Evolutionary conservation across 2,797 vertebrate genomes (phyloP).

Genomic region (Clarias pachynema): DNA sequence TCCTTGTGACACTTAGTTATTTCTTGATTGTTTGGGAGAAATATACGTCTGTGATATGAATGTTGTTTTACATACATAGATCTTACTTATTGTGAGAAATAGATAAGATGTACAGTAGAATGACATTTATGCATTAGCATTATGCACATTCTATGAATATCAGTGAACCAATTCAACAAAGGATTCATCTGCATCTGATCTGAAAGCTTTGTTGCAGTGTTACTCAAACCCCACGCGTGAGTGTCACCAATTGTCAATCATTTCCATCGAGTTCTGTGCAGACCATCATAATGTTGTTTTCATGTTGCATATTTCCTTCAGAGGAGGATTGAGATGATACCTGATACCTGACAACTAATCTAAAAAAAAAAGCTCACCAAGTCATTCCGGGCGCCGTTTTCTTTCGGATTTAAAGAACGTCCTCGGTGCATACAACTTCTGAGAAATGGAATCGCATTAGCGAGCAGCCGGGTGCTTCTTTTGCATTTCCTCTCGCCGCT

Average conservation of each 20-base stretch:
- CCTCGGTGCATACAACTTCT: conserved; percentile 61
- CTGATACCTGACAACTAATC: background rate
- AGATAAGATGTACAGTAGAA: background rate
- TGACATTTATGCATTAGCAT: background rate
- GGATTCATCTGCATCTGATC: background rate
- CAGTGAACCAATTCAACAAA: background rate
- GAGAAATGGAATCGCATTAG: conserved; percentile 73
- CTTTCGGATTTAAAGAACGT: conserved; percentile 24
- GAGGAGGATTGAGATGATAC: background rate
- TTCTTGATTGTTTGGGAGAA: background rate
- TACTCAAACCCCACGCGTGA: background rate
- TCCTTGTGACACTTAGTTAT: background rate
- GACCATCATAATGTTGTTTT: background rate
- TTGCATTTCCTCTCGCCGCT: conserved; percentile 63
- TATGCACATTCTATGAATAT: background rate
- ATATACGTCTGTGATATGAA: background rate
- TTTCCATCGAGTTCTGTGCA: background rate
- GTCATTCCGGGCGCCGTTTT: background rate
- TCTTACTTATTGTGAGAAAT: background rate
- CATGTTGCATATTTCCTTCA: background rate
- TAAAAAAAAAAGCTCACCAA: background rate
- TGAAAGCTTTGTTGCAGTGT: background rate
- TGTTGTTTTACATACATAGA: background rate
- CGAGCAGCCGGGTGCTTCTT: conserved; percentile 66
- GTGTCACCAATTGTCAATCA: background rate